These are phyloP conservation scores for Amphilophus citrinellus DNA, from an alignment of 2,113 vertebrate genomes.

Conservation along the genomic window DNA sequence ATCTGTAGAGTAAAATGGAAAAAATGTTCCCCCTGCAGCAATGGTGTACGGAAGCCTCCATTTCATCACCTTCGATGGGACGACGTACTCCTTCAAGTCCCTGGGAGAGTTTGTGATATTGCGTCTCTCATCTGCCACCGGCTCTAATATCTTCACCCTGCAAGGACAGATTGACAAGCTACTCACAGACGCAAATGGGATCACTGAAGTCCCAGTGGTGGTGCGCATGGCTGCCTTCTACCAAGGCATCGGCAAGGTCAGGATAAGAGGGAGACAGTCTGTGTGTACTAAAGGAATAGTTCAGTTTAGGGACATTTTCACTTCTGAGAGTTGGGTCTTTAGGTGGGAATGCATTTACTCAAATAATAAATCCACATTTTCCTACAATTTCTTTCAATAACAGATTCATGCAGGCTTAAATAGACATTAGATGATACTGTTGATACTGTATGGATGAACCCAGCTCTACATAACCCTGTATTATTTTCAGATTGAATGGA, in stretches of 20 bases:
- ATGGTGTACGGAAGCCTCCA: conserved; percentile 84
- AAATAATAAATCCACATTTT: not conserved
- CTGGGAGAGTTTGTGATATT: conserved; percentile 84
- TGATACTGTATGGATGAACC: not conserved
- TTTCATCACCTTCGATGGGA: conserved; percentile 84
- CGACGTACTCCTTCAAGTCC: conserved; percentile 83
- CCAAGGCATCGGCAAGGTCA: conserved; percentile 85
- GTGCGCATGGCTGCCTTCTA: conserved; percentile 83
- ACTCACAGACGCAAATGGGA: conserved; percentile 47
- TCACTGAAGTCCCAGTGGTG: conserved; percentile 74
- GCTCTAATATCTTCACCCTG: conserved; percentile 86
- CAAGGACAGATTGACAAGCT: conserved; percentile 81
- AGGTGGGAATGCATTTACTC: not conserved
- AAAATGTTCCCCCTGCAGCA: conserved; percentile 59
- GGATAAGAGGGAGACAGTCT: conserved; percentile 14
- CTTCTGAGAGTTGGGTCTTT: not conserved
- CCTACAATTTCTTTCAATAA: rapidly evolving
- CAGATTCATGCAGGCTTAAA: not conserved
- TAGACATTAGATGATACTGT: not conserved
- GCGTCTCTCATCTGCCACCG: conserved; percentile 82
- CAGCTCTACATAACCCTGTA: not conserved
- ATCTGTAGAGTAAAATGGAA: not conserved
- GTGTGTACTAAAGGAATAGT: not conserved
- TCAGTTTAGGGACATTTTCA: not conserved
- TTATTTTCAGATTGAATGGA: conserved; percentile 83